Evolutionary conservation across 2,888 invertebrate species (phyloP).

Genomic region (Ormyrus thymus): DNA sequence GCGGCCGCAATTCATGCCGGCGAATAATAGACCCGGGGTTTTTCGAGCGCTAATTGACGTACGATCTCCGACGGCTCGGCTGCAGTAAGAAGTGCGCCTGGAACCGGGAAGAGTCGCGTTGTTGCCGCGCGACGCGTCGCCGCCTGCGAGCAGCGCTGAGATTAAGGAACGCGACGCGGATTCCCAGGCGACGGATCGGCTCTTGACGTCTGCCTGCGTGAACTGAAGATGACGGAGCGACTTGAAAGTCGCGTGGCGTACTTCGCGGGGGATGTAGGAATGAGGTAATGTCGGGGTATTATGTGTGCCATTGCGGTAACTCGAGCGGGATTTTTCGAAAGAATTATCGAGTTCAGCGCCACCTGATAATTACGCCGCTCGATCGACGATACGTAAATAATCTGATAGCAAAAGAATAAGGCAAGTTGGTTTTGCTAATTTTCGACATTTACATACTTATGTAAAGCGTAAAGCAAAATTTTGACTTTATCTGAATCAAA

Average conservation of each 20-base stretch:
- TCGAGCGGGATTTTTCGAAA: too few species aligned
- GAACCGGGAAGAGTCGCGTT: not conserved
- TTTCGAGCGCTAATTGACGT: not conserved
- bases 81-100: not conserved
- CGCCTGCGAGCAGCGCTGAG: not conserved
- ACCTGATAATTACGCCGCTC: too few species aligned
- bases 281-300: slow-evolving; percentile 11
- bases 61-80: not conserved
- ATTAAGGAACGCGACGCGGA: not conserved
- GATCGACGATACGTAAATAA: too few species aligned
- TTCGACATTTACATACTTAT: too few species aligned
- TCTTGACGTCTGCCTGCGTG: slow-evolving; percentile 2
- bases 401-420: too few species aligned
- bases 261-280: not conserved
- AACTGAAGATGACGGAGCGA: slow-evolving; percentile 17
- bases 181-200: not conserved
- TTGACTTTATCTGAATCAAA: too few species aligned
- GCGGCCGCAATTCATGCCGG: not conserved
- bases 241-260: slow-evolving; percentile 24
- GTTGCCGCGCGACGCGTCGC: not conserved
- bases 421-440: too few species aligned
- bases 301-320: too few species aligned
- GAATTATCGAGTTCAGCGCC: too few species aligned
- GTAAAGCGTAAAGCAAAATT: too few species aligned
- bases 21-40: slow-evolving; percentile 5